These are phyloP conservation scores for Kryptopterus vitreolus DNA, from an alignment of 2,797 vertebrate species.

Conservation along the genomic window DNA sequence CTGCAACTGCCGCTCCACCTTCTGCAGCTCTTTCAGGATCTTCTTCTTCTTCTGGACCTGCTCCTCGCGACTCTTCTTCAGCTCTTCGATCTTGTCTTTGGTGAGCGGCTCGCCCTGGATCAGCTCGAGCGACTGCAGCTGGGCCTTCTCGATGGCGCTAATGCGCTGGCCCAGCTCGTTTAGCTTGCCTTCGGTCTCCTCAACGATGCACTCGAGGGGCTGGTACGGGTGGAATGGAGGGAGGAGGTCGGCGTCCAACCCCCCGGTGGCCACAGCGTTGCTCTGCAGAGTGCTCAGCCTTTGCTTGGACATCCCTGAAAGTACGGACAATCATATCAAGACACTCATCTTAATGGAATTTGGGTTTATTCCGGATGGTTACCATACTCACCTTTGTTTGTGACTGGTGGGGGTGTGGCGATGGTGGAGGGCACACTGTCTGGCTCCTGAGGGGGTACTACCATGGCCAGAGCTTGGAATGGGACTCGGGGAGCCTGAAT, in stretches of 20 bases:
- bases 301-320: constrained; percentile 91
- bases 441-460: constrained; percentile 97
- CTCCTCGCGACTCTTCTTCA: constrained; percentile 90
- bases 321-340: constrained; percentile 55
- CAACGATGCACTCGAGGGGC: constrained; percentile 98
- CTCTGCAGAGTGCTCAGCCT: constrained; percentile 92
- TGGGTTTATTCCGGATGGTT: background rate
- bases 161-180: constrained; percentile 98
- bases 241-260: constrained; percentile 88
- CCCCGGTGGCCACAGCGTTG: constrained; percentile 69
- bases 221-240: constrained; percentile 97
- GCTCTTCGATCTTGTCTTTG: constrained; percentile 91
- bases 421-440: constrained; percentile 91
- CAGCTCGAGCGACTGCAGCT: constrained; percentile 87
- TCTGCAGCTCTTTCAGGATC: constrained; percentile 99
- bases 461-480: constrained; percentile 95
- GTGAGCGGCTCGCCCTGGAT: constrained; percentile 90
- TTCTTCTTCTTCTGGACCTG: constrained; percentile 99
- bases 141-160: constrained; percentile 90
- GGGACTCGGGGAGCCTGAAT: constrained; percentile 95
- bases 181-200: constrained; percentile 99
- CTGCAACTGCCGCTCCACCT: constrained; percentile 98
- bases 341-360: background rate
- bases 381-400: constrained; percentile 88
- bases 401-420: constrained; percentile 80